These are phyloP conservation scores for Cynopterus sphinx DNA, from an alignment of 2,797 vertebrate species.

Conservation along the genomic window DNA sequence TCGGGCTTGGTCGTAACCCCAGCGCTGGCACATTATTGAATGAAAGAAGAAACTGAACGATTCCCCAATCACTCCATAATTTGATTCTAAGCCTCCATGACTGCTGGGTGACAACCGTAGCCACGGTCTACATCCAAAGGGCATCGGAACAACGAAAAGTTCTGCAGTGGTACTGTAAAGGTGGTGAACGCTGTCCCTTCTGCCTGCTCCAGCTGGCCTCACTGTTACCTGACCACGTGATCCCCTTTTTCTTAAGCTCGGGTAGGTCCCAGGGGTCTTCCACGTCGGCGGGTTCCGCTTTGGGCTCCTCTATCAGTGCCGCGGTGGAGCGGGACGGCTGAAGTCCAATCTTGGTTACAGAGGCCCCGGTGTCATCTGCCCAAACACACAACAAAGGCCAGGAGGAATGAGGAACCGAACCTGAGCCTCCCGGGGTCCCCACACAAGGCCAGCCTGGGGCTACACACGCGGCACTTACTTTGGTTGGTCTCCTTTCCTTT, in stretches of 20 bases:
- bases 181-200: not conserved
- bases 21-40: not conserved
- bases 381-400: slow-evolving; percentile 10
- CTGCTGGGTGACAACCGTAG: not conserved
- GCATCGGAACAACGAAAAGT: not conserved
- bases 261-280: slow-evolving; percentile 94
- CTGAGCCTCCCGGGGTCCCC: accelerated
- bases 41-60: not conserved
- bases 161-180: not conserved
- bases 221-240: slow-evolving; percentile 94
- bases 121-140: not conserved
- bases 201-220: not conserved
- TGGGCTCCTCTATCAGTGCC: slow-evolving; percentile 85
- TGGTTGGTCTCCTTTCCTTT: slow-evolving; percentile 73
- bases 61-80: accelerated
- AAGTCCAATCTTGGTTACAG: slow-evolving; percentile 82
- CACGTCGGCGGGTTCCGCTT: slow-evolving; percentile 74
- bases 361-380: slow-evolving; percentile 63
- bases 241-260: slow-evolving; percentile 88
- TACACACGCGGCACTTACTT: slow-evolving; percentile 67
- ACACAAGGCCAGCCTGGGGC: accelerated
- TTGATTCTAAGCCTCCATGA: not conserved
- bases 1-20: not conserved
- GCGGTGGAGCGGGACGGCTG: slow-evolving; percentile 89
- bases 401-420: not conserved